Evolutionary conservation across 1,140 invertebrate genomes (phyloP).

Genomic region (Sycophila sp.): DNA sequence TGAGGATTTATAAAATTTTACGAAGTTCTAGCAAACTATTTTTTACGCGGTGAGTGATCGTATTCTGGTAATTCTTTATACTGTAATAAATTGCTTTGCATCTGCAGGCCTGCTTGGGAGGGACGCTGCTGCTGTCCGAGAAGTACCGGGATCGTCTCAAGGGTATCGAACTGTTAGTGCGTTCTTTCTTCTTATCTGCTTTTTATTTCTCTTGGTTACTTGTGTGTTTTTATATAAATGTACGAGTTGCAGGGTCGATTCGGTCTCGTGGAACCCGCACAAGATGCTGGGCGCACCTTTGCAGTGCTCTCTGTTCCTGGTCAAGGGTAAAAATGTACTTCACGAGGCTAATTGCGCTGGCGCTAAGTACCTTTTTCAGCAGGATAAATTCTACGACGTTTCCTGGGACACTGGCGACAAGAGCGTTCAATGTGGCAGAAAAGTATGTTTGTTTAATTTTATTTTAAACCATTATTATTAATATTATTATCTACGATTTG

Average conservation of each 20-base stretch:
- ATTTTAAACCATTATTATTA: too few species aligned
- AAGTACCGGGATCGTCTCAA: constrained; percentile 72
- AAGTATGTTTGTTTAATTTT: too few species aligned
- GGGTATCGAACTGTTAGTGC: constrained; percentile 76
- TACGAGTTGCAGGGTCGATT: constrained; percentile 72
- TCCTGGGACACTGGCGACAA: constrained; percentile 93
- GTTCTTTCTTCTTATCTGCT: too few species aligned
- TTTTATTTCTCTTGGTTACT: too few species aligned
- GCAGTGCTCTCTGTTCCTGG: constrained; percentile 87
- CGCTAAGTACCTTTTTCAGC: constrained; percentile 90
- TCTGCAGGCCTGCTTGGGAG: constrained; percentile 82
- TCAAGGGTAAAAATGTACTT: constrained; percentile 73
- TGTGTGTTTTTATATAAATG: too few species aligned
- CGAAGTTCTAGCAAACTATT: too few species aligned
- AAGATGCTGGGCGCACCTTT: constrained; percentile 90
- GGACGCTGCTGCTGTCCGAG: constrained; percentile 77
- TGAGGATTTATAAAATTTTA: too few species aligned
- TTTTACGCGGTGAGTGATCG: too few species aligned
- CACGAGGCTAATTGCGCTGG: constrained; percentile 80
- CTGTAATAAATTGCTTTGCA: neutral
- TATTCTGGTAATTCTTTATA: too few species aligned
- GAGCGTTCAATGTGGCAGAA: constrained; percentile 91
- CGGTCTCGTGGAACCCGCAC: constrained; percentile 93
- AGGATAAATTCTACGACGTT: constrained; percentile 93
- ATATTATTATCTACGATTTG: too few species aligned